Evolutionary conservation across 1,140 invertebrate genomes (phyloP).

Genomic region (Drosophila sucinea): DNA sequence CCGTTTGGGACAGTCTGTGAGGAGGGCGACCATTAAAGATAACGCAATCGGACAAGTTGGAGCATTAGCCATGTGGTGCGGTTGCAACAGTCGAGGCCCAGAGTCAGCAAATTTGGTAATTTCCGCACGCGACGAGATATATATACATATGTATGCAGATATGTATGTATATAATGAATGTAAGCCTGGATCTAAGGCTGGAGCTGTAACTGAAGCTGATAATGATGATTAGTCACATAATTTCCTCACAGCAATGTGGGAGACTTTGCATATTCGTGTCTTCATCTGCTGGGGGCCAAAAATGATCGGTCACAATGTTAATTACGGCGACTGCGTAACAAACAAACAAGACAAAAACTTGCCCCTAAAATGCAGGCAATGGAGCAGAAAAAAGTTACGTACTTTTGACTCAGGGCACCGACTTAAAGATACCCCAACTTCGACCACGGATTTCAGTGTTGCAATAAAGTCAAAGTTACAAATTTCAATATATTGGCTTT

Average conservation of each 20-base stretch:
- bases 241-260: constrained; percentile 8
- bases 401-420: background rate
- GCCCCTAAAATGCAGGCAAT: constrained; percentile 59
- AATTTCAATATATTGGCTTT: too few relatives aligned
- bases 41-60: constrained; percentile 41
- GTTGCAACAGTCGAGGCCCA: constrained; percentile 32
- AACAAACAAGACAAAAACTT: constrained; percentile 41
- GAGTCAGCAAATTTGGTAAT: constrained; percentile 48
- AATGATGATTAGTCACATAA: constrained; percentile 45
- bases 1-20: constrained; percentile 22
- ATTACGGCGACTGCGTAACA: constrained; percentile 71
- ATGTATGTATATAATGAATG: background rate
- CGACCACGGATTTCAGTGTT: background rate
- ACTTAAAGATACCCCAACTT: background rate
- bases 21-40: constrained; percentile 45
- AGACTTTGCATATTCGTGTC: constrained; percentile 38
- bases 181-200: constrained; percentile 9
- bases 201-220: constrained; percentile 6
- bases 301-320: constrained; percentile 39
- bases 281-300: constrained; percentile 32
- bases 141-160: constrained; percentile 41
- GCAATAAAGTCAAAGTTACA: too few relatives aligned
- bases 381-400: constrained; percentile 41
- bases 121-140: constrained; percentile 71
- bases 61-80: background rate